phyloP scores from a whole-genome alignment of 2,797 vertebrate species.

The Poeciliopsis infans region DNA sequence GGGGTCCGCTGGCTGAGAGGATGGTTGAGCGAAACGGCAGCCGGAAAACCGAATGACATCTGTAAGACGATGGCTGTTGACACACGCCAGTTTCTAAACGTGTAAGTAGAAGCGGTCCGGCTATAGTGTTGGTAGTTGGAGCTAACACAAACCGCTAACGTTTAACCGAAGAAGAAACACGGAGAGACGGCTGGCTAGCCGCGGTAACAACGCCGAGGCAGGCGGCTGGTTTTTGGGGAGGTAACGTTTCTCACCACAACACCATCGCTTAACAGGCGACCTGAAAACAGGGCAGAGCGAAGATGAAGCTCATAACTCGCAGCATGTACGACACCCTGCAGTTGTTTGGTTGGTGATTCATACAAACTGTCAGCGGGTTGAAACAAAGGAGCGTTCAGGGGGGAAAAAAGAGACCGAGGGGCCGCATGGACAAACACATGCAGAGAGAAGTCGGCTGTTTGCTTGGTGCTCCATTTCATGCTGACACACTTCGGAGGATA shows the following conservation, averaged over 20 bases:
- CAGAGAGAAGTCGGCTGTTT: slow-evolving; percentile 62
- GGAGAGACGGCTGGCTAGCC: slow-evolving; percentile 49
- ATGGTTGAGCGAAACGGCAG: slow-evolving; percentile 63
- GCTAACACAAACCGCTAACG: slow-evolving; percentile 62
- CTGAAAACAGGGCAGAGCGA: slow-evolving; percentile 1
- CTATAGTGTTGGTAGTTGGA: slow-evolving; percentile 33
- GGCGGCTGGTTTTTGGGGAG: slow-evolving; percentile 37
- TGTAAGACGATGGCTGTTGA: slow-evolving; percentile 52
- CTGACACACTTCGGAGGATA: slow-evolving; percentile 67
- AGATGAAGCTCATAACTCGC: not conserved
- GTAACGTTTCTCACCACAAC: slow-evolving; percentile 19
- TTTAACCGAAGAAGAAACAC: slow-evolving; percentile 22
- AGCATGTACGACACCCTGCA: slow-evolving; percentile 4
- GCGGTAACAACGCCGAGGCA: slow-evolving; percentile 20
- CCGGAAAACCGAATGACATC: slow-evolving; percentile 59
- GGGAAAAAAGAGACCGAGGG: slow-evolving; percentile 53
- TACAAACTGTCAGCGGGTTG: slow-evolving; percentile 45
- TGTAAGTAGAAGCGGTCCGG: slow-evolving; percentile 63
- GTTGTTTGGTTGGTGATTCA: slow-evolving; percentile 18
- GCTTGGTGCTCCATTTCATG: slow-evolving; percentile 71
- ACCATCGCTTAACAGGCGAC: not conserved
- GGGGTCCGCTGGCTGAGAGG: slow-evolving; percentile 59
- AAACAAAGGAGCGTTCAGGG: slow-evolving; percentile 68
- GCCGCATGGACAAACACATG: slow-evolving; percentile 68
- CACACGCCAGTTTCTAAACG: slow-evolving; percentile 47